Evolutionary conservation across 2,113 vertebrate genomes (phyloP).

Genomic region (Triplophysa siluroides): DNA sequence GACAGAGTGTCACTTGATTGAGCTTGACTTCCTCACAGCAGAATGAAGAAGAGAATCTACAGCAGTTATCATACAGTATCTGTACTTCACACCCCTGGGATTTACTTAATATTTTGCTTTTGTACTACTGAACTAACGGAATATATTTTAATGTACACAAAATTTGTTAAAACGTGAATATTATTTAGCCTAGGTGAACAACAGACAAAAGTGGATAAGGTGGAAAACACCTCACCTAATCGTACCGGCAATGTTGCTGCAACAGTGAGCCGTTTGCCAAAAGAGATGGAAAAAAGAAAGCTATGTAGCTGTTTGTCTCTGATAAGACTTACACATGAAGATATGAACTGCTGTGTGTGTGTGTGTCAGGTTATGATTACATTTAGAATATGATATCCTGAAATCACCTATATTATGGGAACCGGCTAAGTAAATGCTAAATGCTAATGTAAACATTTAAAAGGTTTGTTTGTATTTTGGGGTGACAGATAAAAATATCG

Average conservation of each 20-base stretch:
- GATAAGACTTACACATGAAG: slow-evolving; percentile 60
- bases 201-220: slow-evolving; percentile 40
- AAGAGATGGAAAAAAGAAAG: slow-evolving; percentile 43
- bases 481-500: too few species aligned
- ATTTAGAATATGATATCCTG: slow-evolving; percentile 6
- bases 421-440: neutral
- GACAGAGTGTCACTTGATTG: slow-evolving; percentile 46
- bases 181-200: slow-evolving; percentile 46
- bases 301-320: slow-evolving; percentile 55
- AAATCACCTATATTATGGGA: neutral
- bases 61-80: neutral
- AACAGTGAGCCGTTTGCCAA: slow-evolving; percentile 55
- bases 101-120: neutral
- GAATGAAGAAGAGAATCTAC: slow-evolving; percentile 31
- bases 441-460: too few species aligned
- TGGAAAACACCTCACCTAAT: slow-evolving; percentile 56
- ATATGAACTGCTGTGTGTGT: slow-evolving; percentile 21
- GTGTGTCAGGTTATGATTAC: slow-evolving; percentile 3
- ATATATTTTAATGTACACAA: neutral
- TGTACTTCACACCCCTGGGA: neutral
- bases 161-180: neutral
- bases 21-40: slow-evolving; percentile 44
- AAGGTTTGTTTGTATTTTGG: too few species aligned
- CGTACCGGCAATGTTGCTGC: slow-evolving; percentile 31
- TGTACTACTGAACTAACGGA: neutral